Evolutionary conservation across 2,113 vertebrate species (phyloP).

Genomic region (Sturnus vulgaris): DNA sequence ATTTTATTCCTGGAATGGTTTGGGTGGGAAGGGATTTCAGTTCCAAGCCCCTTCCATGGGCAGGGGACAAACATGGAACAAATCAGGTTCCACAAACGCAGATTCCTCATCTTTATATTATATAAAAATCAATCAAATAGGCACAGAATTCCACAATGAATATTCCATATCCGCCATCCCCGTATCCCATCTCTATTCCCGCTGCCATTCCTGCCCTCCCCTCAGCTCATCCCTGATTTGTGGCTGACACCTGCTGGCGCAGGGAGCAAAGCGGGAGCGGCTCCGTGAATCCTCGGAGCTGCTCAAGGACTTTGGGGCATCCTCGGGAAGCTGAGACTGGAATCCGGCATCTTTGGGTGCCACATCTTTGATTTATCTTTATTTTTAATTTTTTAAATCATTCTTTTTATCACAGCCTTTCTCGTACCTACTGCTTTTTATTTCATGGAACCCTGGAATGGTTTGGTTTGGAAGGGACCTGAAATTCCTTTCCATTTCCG

Average conservation of each 20-base stretch:
- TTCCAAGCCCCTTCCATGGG: not conserved
- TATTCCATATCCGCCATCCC: fast-evolving
- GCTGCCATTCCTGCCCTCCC: not conserved
- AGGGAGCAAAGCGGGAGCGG: not conserved
- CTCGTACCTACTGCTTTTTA: not conserved
- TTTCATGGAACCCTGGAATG: not conserved
- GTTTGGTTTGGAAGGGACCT: not conserved
- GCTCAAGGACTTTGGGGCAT: not conserved
- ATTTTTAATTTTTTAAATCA: fast-evolving
- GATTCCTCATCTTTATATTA: fast-evolving
- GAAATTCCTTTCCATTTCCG: not conserved
- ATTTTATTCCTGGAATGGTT: not conserved
- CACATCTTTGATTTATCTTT: fast-evolving
- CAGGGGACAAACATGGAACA: not conserved
- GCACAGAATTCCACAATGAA: fast-evolving
- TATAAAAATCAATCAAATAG: not conserved
- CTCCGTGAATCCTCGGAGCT: fast-evolving
- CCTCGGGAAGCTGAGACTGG: not conserved
- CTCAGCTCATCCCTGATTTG: not conserved
- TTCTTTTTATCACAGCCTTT: not conserved
- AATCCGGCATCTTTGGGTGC: not conserved
- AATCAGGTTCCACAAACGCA: no score
- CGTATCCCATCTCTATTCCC: not conserved
- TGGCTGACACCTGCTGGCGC: constrained; percentile 38
- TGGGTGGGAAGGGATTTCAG: not conserved